A percentile compares a stretch with the other conserved stretches of the same genome.
phyloP scores from a whole-genome alignment of 2,797 vertebrate species.

The Echeneis naucrates region DNA sequence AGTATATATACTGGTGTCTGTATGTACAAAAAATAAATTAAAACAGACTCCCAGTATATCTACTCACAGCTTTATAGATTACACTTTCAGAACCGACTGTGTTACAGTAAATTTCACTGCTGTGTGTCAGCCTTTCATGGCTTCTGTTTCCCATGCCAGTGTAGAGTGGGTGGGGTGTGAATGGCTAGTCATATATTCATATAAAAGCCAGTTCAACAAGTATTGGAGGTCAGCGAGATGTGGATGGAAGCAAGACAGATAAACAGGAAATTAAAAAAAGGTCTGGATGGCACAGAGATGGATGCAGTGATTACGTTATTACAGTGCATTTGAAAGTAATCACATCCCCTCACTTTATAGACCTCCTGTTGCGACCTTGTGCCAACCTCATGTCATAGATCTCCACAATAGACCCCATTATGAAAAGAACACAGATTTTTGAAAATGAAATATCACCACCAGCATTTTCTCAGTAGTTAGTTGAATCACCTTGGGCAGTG shows the following conservation, averaged over 20 bases:
- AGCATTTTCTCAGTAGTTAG: no score
- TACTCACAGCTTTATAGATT: constrained; percentile 5
- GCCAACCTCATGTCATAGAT: not conserved
- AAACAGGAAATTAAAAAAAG: not conserved
- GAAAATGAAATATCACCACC: no score
- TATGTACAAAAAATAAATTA: not conserved
- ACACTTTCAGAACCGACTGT: not conserved
- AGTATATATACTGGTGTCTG: not conserved
- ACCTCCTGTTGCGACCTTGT: not conserved
- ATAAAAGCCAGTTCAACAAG: not conserved
- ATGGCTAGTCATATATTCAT: not conserved
- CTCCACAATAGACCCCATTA: no score
- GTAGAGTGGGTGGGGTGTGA: not conserved
- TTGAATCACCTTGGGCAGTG: no score
- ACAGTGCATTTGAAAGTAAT: not conserved
- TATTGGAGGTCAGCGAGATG: not conserved
- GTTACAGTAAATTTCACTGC: constrained; percentile 12
- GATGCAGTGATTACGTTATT: not conserved
- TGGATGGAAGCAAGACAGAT: not conserved
- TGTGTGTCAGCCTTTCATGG: constrained; percentile 1
- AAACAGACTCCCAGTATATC: constrained; percentile 6
- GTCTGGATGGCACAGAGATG: not conserved
- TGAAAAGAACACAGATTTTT: no score
- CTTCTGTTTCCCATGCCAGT: not conserved
- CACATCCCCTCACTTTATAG: not conserved